Conservation (phyloP, 2,888 invertebrate species). For the Tiphia femorata region DNA sequence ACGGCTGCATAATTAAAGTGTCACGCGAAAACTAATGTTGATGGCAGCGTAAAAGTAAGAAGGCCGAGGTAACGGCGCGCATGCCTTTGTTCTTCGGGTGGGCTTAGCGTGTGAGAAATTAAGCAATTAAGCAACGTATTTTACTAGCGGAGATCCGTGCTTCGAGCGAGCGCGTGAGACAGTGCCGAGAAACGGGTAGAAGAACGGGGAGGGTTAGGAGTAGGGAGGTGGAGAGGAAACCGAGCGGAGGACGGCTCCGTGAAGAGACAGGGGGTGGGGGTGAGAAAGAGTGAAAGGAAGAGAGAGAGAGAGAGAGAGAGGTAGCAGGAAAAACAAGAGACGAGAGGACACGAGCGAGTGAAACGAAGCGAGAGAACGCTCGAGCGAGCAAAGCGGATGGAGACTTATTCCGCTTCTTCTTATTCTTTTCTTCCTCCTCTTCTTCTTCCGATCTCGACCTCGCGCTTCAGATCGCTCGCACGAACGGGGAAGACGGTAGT, state of each 20-base stretch:
- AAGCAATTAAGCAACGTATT: constrained; percentile 63
- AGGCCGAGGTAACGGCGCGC: constrained; percentile 53
- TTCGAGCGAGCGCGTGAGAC: constrained; percentile 36
- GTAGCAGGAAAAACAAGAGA: not conserved
- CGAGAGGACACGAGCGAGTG: not conserved
- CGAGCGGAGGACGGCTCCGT: too few relatives aligned
- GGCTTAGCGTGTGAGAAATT: constrained; percentile 62
- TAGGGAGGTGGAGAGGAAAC: constrained; percentile 15
- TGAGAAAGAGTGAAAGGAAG: not conserved
- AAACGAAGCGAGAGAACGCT: constrained; percentile 2
- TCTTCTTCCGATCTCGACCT: too few relatives aligned
- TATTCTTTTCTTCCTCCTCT: too few relatives aligned
- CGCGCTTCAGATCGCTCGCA: too few relatives aligned
- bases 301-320: not conserved
- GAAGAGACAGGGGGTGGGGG: constrained; percentile 4
- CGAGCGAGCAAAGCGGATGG: too few relatives aligned
- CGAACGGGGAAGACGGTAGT: too few relatives aligned
- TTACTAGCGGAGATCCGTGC: constrained; percentile 54
- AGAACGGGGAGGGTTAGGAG: constrained; percentile 7
- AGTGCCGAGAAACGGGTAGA: constrained; percentile 10
- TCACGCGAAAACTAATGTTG: constrained; percentile 62
- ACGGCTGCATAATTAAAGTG: constrained; percentile 65
- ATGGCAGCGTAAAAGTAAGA: constrained; percentile 57
- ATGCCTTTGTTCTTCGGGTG: constrained; percentile 55
- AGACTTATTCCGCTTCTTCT: too few relatives aligned